A percentile compares a stretch with the other conserved stretches of the same genome.
Evolutionary conservation across 2,888 invertebrate genomes (phyloP).

Genomic region (Eubasilissa splendida): DNA sequence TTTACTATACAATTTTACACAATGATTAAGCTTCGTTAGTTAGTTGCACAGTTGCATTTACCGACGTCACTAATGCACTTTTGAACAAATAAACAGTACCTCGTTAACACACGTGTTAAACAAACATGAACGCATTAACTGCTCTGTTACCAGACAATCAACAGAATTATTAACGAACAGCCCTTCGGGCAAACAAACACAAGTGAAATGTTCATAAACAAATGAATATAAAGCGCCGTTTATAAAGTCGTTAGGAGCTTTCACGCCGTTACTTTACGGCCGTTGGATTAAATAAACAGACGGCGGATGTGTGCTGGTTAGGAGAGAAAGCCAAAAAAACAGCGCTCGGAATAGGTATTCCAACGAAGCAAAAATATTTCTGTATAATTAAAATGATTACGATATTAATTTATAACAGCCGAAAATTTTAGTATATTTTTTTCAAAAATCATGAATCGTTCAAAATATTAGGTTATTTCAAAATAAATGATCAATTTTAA

Average conservation of each 20-base stretch:
- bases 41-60: not conserved
- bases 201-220: slow-evolving; percentile 48
- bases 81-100: slow-evolving; percentile 32
- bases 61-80: slow-evolving; percentile 20
- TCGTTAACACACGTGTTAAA: slow-evolving; percentile 34
- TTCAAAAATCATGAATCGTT: not conserved
- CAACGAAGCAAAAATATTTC: too few species aligned
- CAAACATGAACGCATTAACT: slow-evolving; percentile 31
- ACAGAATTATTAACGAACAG: slow-evolving; percentile 46
- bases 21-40: slow-evolving; percentile 5
- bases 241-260: slow-evolving; percentile 57
- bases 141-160: slow-evolving; percentile 34
- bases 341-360: too few species aligned
- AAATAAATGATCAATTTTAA: too few species aligned
- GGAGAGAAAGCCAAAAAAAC: slow-evolving; percentile 29
- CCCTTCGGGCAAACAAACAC: slow-evolving; percentile 39
- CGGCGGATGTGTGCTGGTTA: slow-evolving; percentile 19
- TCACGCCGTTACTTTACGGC: slow-evolving; percentile 49
- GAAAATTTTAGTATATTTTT: not conserved
- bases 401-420: not conserved
- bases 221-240: slow-evolving; percentile 50
- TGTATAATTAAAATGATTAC: not conserved
- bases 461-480: too few species aligned
- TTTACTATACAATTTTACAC: not conserved
- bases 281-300: slow-evolving; percentile 49